Evolutionary conservation across 2,113 vertebrate species (phyloP), one percentile per base, ranked within the genome.

Genomic region (Neolamprologus kungweensis): DNA sequence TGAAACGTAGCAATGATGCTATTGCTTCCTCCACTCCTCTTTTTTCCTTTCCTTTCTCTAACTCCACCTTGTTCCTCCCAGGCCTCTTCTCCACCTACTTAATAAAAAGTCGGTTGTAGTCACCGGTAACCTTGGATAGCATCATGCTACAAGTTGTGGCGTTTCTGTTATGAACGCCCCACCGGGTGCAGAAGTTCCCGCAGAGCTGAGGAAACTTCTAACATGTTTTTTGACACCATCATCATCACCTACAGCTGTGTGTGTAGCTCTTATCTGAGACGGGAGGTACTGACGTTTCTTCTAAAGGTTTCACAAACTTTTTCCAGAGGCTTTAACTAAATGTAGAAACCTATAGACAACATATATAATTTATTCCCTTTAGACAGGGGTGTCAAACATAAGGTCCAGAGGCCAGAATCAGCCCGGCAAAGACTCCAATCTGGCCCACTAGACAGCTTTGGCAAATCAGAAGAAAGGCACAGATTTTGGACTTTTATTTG

Each of bases 51-150:
- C 23, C 8, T 26, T 80, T 80, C 7, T 16, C 28, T 47, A 13
- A 12, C 28, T 37, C 8, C 54, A 12, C 45, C 5, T 31, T 51
- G 28, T 51, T 58, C 40, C 63, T 57, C 9, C 7, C 45, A 81
- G 33, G 55, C 68, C 85, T 28, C 9, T 9, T 55, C 9, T 87
- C 50, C 23, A 21, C 16, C 53, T 8, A 65, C 80, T 75, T 21
- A 57, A 17, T 81, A n/a, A 51, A 81, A 75, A 79, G 11, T 58
- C 21, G 4, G 21, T 37, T 80, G 57, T 31, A 55, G 33, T 82
- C 40, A 58, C 57, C 33, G 33, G 53, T 91, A 92, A 90, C 88
- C 88, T 91, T 89, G 71, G 35, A 84, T 90, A 91, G 90, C 83
- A 71, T 45, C 53, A 33, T 51, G 86, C 86, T 90, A 84, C 17